These are phyloP conservation scores for Cheirogaleus medius DNA, from an alignment of 2,113 vertebrate genomes.

Conservation along the genomic window DNA sequence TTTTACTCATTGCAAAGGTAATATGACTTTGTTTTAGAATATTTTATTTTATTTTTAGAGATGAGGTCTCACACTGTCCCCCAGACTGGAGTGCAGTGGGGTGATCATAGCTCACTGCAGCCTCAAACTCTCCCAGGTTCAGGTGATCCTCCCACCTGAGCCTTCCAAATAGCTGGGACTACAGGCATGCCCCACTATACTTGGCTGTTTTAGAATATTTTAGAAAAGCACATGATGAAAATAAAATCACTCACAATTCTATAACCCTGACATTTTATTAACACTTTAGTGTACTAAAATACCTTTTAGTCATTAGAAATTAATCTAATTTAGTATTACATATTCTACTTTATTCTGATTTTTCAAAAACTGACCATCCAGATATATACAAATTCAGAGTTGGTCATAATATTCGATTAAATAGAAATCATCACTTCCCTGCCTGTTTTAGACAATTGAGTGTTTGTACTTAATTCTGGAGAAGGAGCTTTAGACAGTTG, in stretches of 20 bases:
- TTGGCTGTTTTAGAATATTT: background rate
- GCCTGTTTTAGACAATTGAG: background rate
- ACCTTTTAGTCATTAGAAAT: background rate
- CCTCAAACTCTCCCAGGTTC: too few relatives aligned
- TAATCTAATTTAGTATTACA: background rate
- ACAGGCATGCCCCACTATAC: too few relatives aligned
- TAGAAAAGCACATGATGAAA: slow-evolving; percentile 1
- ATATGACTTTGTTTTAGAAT: background rate
- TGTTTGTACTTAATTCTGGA: slow-evolving; percentile 25
- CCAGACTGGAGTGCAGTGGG: too few relatives aligned
- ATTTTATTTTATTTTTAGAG: slow-evolving; percentile 23
- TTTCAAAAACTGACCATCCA: background rate
- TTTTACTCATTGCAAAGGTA: background rate
- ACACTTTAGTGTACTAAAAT: background rate
- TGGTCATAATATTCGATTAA: background rate
- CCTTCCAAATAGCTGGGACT: too few relatives aligned
- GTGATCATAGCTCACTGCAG: too few relatives aligned
- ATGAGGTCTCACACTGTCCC: too few relatives aligned
- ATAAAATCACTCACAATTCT: background rate
- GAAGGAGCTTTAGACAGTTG: background rate
- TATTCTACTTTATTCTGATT: background rate
- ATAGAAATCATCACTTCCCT: background rate
- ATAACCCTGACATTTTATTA: background rate
- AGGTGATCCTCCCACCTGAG: too few relatives aligned
- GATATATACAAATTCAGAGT: background rate